phyloP scores from a whole-genome alignment of 2,797 vertebrate genomes.

The Enteromius treurensis region DNA sequence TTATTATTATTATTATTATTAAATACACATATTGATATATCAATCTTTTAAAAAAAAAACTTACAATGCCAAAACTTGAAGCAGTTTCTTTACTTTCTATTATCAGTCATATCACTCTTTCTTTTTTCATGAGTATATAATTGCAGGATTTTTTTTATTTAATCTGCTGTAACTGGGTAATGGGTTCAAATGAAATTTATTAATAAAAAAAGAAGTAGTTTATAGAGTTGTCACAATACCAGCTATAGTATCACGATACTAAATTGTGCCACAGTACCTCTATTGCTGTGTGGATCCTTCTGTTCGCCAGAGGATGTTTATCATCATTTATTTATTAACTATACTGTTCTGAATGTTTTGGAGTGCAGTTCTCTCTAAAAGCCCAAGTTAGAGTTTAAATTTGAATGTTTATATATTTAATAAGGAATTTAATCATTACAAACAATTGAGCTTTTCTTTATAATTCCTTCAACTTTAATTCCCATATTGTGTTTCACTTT shows the following conservation, averaged over 20 bases:
- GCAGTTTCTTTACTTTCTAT: background rate
- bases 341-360: background rate
- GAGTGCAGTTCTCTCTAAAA: background rate
- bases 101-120: background rate
- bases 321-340: background rate
- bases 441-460: background rate
- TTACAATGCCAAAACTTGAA: conserved; percentile 26
- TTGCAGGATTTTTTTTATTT: background rate
- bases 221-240: conserved; percentile 8
- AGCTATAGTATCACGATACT: conserved; percentile 1
- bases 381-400: background rate
- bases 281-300: background rate
- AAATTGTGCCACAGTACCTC: background rate
- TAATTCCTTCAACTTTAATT: background rate
- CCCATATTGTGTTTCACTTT: background rate
- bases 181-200: conserved; percentile 1
- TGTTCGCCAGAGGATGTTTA: background rate
- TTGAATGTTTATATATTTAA: background rate
- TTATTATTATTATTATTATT: background rate
- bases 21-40: background rate
- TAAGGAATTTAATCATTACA: background rate
- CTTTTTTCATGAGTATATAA: background rate
- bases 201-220: background rate
- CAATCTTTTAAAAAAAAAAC: background rate
- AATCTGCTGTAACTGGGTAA: conserved; percentile 16